Percentiles rank a stretch among this genome's conserved stretches.
Evolutionary conservation across 2,113 vertebrate genomes (phyloP).

Genomic region (Upupa epops): DNA sequence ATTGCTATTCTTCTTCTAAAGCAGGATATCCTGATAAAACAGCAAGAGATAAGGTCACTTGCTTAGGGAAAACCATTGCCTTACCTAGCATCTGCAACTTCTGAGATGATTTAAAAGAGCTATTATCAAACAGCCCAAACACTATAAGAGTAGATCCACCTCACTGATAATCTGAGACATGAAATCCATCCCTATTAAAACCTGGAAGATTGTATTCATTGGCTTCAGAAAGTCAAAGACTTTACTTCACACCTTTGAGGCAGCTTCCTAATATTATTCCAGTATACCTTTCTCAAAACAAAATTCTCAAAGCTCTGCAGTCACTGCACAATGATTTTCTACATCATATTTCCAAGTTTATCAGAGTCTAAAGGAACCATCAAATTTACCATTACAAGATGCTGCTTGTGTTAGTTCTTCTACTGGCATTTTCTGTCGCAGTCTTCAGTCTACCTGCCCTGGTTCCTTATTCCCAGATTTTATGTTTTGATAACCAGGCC

Average conservation of each 20-base stretch:
- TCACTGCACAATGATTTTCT: background rate
- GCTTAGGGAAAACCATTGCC: background rate
- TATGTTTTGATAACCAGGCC: background rate
- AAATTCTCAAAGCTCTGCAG: background rate
- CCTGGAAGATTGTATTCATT: background rate
- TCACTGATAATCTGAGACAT: background rate
- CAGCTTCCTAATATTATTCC: background rate
- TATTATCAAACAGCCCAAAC: background rate
- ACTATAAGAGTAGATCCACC: background rate
- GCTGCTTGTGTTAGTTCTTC: background rate
- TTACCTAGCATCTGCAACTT: background rate
- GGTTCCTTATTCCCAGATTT: background rate
- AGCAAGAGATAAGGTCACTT: background rate
- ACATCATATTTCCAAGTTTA: background rate
- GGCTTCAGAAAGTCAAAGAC: background rate
- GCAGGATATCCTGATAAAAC: background rate
- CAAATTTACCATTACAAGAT: background rate
- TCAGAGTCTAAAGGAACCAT: background rate
- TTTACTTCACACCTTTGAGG: background rate
- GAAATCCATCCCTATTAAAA: background rate
- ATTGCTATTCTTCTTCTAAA: background rate
- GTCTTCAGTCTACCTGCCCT: background rate
- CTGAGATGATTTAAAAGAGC: background rate
- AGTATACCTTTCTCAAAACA: background rate
- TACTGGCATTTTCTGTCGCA: background rate